A percentile compares a stretch with the other conserved stretches of the same genome.
Evolutionary conservation across 2,113 vertebrate genomes (phyloP).

Genomic region (Odobenus rosmarus): DNA sequence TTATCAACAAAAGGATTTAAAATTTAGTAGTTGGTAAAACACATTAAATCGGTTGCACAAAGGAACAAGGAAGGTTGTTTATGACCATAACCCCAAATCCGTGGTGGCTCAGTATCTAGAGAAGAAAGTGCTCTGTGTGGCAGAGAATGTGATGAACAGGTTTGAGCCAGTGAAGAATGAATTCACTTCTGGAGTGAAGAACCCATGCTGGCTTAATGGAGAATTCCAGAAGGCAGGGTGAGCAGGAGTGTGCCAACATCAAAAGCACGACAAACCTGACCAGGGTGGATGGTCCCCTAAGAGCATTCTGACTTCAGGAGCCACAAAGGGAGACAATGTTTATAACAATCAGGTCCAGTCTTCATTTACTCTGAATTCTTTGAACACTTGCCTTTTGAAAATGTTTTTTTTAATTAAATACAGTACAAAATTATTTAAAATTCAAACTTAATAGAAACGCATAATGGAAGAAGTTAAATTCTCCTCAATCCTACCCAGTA

Average conservation of each 20-base stretch:
- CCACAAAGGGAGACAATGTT: background rate
- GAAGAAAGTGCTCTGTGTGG: background rate
- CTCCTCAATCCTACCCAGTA: background rate
- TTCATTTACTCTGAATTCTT: background rate
- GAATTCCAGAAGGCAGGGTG: background rate
- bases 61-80: background rate
- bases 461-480: background rate
- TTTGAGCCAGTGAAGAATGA: background rate
- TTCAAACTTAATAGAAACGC: background rate
- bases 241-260: background rate
- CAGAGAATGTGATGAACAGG: background rate
- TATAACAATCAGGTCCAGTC: background rate
- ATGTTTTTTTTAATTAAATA: background rate
- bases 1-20: background rate
- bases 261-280: background rate
- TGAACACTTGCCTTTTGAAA: background rate
- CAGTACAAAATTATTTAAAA: background rate
- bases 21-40: background rate
- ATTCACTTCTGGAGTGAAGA: background rate
- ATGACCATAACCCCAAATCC: rapidly evolving
- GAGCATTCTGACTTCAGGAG: background rate
- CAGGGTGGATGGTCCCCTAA: background rate
- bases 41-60: background rate
- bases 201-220: background rate
- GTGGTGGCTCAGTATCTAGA: rapidly evolving